Evolutionary conservation across 30 jellyfish, hydroid and myxozoan species (phyloP), one percentile per base, ranked within the genome.

Genomic region (Sanderia malayensis): DNA sequence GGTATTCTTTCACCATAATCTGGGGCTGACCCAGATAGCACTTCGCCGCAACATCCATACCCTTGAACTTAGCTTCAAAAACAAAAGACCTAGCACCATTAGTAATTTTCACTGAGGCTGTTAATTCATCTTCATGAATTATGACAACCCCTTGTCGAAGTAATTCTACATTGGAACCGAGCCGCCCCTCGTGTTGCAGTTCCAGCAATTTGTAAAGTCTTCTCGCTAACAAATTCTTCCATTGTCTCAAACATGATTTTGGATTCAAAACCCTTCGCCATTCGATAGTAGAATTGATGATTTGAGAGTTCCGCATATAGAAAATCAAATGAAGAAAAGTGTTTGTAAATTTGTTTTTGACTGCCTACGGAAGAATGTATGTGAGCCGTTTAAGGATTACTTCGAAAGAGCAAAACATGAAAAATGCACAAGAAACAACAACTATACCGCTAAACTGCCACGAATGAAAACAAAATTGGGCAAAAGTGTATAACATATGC

Each of bases 31-130:
- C 26, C 28, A 41, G 55, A 41, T 20, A 58, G 70, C 28, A 9
- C 26, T 58, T 58, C 15, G 31, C 70, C 31, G 34, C 70, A 58
- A 58, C 70, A 58, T 58, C 70, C 70, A 58, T 58, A 58, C 31
- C 70, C 31, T 58, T 58, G 24, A 58, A 58, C 46, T 58, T 58
- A 15, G 41, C 70, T 58, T 58, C 24, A 19, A 58, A 58, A 19
- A 58, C 70, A 26, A 58, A 20, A 11, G 70, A 15, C n/a, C 31
- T 58, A 26, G 28, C 41, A 26, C 70, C 70, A 58, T 26, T 19
- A 20, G 41, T 33, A 26, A 20, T 58, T 58, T 58, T 58, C 31
- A 30, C 28, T 20, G n/a, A 9, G 31, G 41, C 28, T 58, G 28
- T 30, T 19, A 58, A 2, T 58, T 58, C 70, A 20, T 58, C 24